Base-by-base conservation (phyloP, 2,113 vertebrate species). In the Amphiprion percula region DNA sequence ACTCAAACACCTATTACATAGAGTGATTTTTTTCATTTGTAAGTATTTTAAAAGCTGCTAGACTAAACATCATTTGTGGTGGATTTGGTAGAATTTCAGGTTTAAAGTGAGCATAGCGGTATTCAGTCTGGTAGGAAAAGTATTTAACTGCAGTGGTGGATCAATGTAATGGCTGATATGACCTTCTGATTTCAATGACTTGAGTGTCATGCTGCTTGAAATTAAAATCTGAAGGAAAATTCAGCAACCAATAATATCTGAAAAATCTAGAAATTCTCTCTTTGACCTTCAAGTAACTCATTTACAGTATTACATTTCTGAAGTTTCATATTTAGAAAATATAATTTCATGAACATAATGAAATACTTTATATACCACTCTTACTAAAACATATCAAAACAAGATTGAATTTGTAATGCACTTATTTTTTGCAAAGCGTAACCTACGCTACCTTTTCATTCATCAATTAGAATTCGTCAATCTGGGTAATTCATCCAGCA, bases 161-260 rank as follows among this genome's bases (percentile, higher is more conserved):
- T 37, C 33, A 15, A 15, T 44, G 12, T 44, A 14, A 4, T 12
- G 12, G 7, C 49, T 50, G 17, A 50, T 19, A n/a, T 9, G n/a
- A 50, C 49, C 49, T 50, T 50, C 49, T 19, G 41, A 44, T 12
- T 44, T 66, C 23, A 54, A 46, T 56, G 58, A 74, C 80, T 73
- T 63, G 63, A 73, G 1, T 0, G 1, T 23, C 26, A 53, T n/a
- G 41, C 49, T 61, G 63, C 21, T 61, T 59, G 53, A 53, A 79
- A 83, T 61, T 64, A 39, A 68, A 80, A 67, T 67, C 21, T 10
- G 17, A 28, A 12, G 10, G 4, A 10, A 24, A 65, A 55, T 58
- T 56, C 41, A 44, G 41, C 11, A 15, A 14, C 8, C 28, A 55
- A 19, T 71, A 19, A 71, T 58, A 61, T 59, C 24, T 37, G 17